Evolutionary conservation across 2,797 vertebrate species (phyloP).

Genomic region (Phrynocephalus vlangalii): DNA sequence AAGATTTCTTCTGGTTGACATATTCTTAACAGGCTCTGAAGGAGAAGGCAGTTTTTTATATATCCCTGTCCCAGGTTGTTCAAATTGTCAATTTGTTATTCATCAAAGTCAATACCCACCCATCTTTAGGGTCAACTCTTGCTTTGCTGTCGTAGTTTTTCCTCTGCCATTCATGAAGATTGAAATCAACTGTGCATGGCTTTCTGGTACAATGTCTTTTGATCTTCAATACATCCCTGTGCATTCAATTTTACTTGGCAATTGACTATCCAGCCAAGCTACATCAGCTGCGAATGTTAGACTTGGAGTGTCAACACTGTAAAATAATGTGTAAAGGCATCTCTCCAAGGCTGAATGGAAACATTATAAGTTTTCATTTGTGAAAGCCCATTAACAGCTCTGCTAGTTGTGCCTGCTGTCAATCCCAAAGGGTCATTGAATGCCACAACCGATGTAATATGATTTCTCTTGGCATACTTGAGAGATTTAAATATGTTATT

Average conservation of each 20-base stretch:
- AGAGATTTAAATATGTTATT: slow-evolving; percentile 46
- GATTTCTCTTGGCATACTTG: slow-evolving; percentile 13
- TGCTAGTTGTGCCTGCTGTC: slow-evolving; percentile 23
- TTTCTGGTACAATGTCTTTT: slow-evolving; percentile 8
- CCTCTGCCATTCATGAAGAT: neutral
- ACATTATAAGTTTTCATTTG: slow-evolving; percentile 46
- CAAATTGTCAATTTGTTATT: neutral
- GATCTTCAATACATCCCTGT: neutral
- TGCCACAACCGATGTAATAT: neutral
- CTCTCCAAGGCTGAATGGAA: slow-evolving; percentile 31
- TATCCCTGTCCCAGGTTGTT: neutral
- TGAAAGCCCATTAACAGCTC: slow-evolving; percentile 41
- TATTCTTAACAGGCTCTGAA: neutral
- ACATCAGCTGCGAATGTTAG: neutral
- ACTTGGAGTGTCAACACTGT: slow-evolving; percentile 22
- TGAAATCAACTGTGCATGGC: neutral
- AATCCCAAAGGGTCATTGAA: slow-evolving; percentile 24
- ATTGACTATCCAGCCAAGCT: slow-evolving; percentile 7
- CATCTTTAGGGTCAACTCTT: neutral
- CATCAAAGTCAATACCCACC: neutral
- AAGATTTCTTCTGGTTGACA: neutral
- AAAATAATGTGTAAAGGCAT: slow-evolving; percentile 43
- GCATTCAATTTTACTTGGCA: slow-evolving; percentile 18
- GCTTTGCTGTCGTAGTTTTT: neutral
- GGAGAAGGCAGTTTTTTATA: neutral